Evolutionary conservation across 2,888 invertebrate genomes (phyloP).

Genomic region (Himalopsyche tibetana): DNA sequence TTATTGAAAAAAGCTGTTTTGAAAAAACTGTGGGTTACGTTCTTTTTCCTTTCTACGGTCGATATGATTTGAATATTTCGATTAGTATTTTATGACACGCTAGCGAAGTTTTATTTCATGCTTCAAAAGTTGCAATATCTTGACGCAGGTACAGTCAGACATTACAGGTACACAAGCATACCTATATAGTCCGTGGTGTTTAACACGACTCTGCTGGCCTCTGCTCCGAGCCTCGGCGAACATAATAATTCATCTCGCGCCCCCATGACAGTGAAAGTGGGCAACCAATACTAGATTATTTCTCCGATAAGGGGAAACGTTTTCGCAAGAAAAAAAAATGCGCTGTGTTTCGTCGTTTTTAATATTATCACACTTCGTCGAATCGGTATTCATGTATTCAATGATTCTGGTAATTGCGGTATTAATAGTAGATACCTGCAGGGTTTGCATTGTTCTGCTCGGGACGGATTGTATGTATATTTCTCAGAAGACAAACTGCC

Average conservation of each 20-base stretch:
- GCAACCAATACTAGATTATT: neutral
- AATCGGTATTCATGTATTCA: too few relatives aligned
- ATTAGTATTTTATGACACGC: too few relatives aligned
- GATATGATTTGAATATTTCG: too few relatives aligned
- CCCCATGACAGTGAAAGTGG: slow-evolving; percentile 63
- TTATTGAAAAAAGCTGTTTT: too few relatives aligned
- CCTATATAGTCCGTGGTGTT: neutral
- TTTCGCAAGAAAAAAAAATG: slow-evolving; percentile 1
- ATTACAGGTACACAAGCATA: neutral
- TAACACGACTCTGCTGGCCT: slow-evolving; percentile 54
- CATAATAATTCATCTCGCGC: slow-evolving; percentile 63
- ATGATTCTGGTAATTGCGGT: too few relatives aligned
- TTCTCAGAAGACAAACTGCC: too few relatives aligned
- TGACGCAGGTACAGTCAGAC: neutral
- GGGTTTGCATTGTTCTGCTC: too few relatives aligned
- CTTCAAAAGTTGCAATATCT: neutral
- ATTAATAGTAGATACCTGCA: too few relatives aligned
- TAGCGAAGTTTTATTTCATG: neutral
- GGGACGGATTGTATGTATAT: too few relatives aligned
- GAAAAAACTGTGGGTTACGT: too few relatives aligned
- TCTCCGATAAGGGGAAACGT: neutral
- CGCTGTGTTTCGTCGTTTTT: neutral
- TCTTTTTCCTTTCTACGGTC: too few relatives aligned
- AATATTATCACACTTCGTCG: too few relatives aligned
- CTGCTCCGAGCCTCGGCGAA: slow-evolving; percentile 54